Percentiles rank a stretch among this genome's conserved stretches.
phyloP scores from a whole-genome alignment of 2,113 vertebrate genomes.

The Caracal caracal region DNA sequence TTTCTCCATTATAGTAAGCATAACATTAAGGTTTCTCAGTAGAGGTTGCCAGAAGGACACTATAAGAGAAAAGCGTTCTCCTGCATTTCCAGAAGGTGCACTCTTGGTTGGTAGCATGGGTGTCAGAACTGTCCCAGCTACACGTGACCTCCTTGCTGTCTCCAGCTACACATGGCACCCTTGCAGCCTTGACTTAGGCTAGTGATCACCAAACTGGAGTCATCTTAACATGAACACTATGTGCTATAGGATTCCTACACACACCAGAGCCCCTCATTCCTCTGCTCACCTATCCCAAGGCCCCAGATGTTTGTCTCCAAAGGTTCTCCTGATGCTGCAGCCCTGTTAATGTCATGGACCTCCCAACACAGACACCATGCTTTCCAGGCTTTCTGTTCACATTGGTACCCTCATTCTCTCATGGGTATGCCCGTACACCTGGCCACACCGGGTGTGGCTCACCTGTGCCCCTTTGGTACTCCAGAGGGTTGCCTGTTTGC shows the following conservation, averaged over 20 bases:
- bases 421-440: background rate
- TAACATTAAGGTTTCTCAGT: background rate
- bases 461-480: background rate
- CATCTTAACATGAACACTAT: background rate
- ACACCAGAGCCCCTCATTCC: background rate
- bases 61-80: background rate
- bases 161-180: background rate
- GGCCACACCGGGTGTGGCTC: background rate
- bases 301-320: background rate
- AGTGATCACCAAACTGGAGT: background rate
- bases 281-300: background rate
- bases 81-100: background rate
- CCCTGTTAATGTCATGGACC: background rate
- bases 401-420: rapidly evolving
- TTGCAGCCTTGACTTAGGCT: rapidly evolving
- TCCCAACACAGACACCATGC: background rate
- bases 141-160: background rate
- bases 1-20: background rate
- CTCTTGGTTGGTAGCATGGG: background rate
- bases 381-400: too few relatives aligned
- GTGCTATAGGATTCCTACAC: background rate
- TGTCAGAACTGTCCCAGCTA: background rate
- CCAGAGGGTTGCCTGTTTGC: background rate
- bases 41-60: background rate
- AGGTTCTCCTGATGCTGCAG: rapidly evolving